Conservation (phyloP, 2,888 invertebrate species). For the Calameuta filiformis region DNA sequence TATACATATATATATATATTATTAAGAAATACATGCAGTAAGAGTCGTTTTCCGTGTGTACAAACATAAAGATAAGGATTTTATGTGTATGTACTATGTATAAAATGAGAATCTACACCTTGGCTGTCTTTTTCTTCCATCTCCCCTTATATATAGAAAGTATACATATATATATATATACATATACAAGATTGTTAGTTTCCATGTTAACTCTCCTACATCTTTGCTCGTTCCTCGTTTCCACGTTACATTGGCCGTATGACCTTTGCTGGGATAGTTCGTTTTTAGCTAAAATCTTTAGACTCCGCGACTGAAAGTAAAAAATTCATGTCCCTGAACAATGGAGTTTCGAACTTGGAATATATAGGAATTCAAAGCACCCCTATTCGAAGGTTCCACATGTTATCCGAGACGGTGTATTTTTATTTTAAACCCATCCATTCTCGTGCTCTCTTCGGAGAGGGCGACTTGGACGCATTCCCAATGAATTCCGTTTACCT, state of each 20-base stretch:
- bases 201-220: background rate
- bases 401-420: background rate
- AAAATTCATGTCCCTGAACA: background rate
- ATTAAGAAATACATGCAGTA: background rate
- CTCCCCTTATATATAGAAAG: background rate
- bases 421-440: background rate
- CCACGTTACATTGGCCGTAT: background rate
- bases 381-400: background rate
- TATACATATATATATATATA: background rate
- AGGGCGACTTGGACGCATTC: background rate
- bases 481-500: background rate
- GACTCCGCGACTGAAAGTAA: background rate
- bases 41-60: background rate
- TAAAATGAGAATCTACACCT: background rate
- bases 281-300: background rate
- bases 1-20: too few species aligned
- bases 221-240: background rate
- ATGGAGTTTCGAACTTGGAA: background rate
- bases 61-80: background rate
- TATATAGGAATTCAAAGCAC: background rate
- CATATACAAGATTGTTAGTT: too few species aligned
- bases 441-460: background rate
- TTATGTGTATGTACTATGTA: background rate
- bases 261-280: background rate
- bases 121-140: background rate